Evolutionary conservation across 2,113 vertebrate genomes (phyloP).

Genomic region (Alexandromys fortis): DNA sequence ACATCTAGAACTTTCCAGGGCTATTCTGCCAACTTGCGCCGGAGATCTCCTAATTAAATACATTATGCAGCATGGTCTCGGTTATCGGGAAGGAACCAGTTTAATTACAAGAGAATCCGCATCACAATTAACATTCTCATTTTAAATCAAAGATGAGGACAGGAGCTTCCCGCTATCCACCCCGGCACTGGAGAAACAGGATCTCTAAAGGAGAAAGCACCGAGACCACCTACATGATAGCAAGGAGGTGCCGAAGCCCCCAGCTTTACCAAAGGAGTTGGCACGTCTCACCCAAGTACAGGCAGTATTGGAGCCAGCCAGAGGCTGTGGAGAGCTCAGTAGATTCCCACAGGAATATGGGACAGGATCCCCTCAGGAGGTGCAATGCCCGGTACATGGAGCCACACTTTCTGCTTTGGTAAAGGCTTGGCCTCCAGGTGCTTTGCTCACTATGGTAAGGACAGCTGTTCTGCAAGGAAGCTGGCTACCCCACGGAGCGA

Average conservation of each 20-base stretch:
- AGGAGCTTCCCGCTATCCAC: neutral
- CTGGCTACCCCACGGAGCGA: neutral
- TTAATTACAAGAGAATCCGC: slow-evolving; percentile 83
- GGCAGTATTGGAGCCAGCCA: rapidly evolving
- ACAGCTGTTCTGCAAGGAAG: neutral
- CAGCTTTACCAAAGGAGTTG: neutral
- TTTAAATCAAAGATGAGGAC: slow-evolving; percentile 67
- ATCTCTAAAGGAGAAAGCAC: too few relatives aligned
- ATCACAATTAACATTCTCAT: slow-evolving; percentile 77
- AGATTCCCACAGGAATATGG: rapidly evolving
- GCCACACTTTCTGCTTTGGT: neutral
- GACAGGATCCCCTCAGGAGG: neutral
- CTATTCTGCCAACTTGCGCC: slow-evolving; percentile 74
- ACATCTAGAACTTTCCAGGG: slow-evolving; percentile 80
- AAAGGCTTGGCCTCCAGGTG: neutral
- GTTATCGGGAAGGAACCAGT: slow-evolving; percentile 85
- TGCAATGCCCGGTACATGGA: too few relatives aligned
- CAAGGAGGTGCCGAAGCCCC: neutral
- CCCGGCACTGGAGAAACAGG: neutral
- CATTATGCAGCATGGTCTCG: slow-evolving; percentile 81
- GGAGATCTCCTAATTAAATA: slow-evolving; percentile 87
- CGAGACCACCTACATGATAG: rapidly evolving
- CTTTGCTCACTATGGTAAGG: too few relatives aligned
- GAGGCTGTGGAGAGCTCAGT: neutral
- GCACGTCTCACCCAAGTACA: rapidly evolving